phyloP scores from a whole-genome alignment of 2,113 vertebrate species.

The Stegostoma tigrinum region DNA sequence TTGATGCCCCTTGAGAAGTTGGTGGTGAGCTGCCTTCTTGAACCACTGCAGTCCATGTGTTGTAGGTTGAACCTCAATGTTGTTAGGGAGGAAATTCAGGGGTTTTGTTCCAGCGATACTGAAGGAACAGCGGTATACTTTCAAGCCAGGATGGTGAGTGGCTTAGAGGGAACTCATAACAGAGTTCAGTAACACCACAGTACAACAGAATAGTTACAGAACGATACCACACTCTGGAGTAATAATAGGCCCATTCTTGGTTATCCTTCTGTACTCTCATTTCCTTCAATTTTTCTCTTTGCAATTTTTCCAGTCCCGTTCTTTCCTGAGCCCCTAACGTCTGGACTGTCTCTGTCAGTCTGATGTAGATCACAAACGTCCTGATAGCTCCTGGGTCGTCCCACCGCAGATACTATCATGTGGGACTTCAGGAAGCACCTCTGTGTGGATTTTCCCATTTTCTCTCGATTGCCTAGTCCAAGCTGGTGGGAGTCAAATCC shows the following conservation, averaged over 20 bases:
- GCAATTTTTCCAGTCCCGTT: background rate
- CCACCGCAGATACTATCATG: background rate
- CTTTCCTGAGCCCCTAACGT: background rate
- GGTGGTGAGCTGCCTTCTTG: too few relatives aligned
- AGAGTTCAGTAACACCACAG: background rate
- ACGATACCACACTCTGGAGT: background rate
- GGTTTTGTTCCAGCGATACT: too few relatives aligned
- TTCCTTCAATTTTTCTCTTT: background rate
- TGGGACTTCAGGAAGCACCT: background rate
- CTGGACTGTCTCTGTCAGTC: background rate
- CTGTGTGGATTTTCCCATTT: background rate
- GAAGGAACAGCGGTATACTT: too few relatives aligned
- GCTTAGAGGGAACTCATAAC: background rate
- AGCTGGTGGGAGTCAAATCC: too few relatives aligned
- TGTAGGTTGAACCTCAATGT: too few relatives aligned
- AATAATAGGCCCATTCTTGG: background rate
- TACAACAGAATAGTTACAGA: background rate
- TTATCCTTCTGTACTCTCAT: background rate
- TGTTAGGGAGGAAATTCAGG: too few relatives aligned
- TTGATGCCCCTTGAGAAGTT: too few relatives aligned
- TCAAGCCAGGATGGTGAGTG: too few relatives aligned
- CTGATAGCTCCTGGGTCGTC: background rate
- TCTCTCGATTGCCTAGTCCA: background rate
- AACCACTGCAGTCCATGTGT: too few relatives aligned
- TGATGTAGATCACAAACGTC: background rate